phyloP scores from a whole-genome alignment of 2,888 invertebrate species.

The Amorpha juglandis region DNA sequence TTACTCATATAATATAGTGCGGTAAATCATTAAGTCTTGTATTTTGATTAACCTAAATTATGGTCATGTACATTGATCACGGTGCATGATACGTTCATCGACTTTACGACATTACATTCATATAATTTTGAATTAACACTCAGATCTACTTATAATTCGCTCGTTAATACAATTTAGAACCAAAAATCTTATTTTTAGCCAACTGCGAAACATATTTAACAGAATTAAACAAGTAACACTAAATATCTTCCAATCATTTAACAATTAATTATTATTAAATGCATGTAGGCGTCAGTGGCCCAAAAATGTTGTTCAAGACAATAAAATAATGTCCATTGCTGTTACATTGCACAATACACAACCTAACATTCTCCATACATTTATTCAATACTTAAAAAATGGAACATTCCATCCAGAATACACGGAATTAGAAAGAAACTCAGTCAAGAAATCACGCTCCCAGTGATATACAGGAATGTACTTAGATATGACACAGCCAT shows the following conservation, averaged over 20 bases:
- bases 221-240: constrained; percentile 78
- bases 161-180: constrained; percentile 36
- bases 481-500: constrained; percentile 80
- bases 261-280: constrained; percentile 79
- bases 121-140: constrained; percentile 37
- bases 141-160: constrained; percentile 44
- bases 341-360: constrained; percentile 51
- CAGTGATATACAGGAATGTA: constrained; percentile 65
- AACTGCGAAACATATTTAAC: constrained; percentile 63
- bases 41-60: constrained; percentile 60
- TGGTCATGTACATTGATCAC: constrained; percentile 46
- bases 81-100: constrained; percentile 16
- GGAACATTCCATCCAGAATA: constrained; percentile 54
- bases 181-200: constrained; percentile 43
- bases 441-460: constrained; percentile 71
- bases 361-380: constrained; percentile 32
- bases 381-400: constrained; percentile 27
- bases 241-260: constrained; percentile 77
- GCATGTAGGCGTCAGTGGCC: constrained; percentile 72
- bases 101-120: constrained; percentile 36
- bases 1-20: constrained; percentile 30
- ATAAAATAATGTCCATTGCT: constrained; percentile 42
- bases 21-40: constrained; percentile 65
- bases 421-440: constrained; percentile 61
- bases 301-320: constrained; percentile 48